Percentiles rank a stretch among this genome's conserved stretches.
Conservation (phyloP, 2,888 invertebrate species). For the Lamproptera curius region DNA sequence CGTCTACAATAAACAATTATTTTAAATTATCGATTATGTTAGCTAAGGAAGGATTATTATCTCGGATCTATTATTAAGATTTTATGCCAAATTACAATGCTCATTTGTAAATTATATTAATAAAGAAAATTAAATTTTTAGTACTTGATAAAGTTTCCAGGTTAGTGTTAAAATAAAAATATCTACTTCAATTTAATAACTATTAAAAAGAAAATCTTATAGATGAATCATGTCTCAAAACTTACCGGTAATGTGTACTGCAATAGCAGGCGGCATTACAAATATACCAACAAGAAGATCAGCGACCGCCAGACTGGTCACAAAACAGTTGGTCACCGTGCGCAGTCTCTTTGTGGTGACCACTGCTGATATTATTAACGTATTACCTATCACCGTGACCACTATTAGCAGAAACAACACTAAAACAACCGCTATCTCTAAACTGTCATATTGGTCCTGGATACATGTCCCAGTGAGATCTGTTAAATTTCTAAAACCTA, state of each 20-base stretch:
- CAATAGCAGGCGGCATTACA: conserved; percentile 97
- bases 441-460: conserved; percentile 46
- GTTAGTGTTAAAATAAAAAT: too few species aligned
- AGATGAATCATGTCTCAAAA: conserved; percentile 9
- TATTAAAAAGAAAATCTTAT: too few species aligned
- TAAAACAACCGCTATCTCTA: conserved; percentile 80
- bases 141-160: too few species aligned
- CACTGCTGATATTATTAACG: conserved; percentile 93
- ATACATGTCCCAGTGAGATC: conserved; percentile 31
- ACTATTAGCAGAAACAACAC: conserved; percentile 83
- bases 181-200: too few species aligned
- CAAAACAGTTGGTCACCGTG: conserved; percentile 97
- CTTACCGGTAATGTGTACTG: conserved; percentile 90
- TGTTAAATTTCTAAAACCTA: conserved; percentile 31
- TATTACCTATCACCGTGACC: conserved; percentile 90
- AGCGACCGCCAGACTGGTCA: conserved; percentile 95
- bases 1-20: too few species aligned
- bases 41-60: too few species aligned
- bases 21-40: too few species aligned
- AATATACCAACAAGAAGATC: conserved; percentile 95
- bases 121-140: too few species aligned
- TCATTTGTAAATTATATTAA: too few species aligned
- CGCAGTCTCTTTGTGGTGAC: conserved; percentile 90
- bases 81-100: too few species aligned
- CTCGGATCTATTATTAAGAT: too few species aligned